Evolutionary conservation across 2,797 vertebrate species (phyloP), one percentile per base, ranked within the genome.

Genomic region (Heteromormyrus szaboi): DNA sequence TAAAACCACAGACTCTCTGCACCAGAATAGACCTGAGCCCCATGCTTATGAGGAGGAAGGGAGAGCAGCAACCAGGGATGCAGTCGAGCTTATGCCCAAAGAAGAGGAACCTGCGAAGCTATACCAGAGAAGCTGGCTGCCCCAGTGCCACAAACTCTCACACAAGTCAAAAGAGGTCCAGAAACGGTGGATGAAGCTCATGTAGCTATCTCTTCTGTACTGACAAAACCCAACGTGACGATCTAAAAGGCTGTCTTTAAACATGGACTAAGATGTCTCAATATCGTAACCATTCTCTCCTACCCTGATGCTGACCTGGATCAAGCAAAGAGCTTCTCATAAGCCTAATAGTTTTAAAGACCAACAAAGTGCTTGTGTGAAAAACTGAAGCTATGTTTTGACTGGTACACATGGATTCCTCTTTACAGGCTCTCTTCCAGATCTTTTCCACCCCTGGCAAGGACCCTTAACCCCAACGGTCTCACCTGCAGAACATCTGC

Each of bases 11-110:
- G 86, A 90, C 89, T 90, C 91, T 92, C 90, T 91, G 92, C 93
- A 92, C 91, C 90, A 92, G 92, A 93, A 92, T 91, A 92, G 91
- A 93, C 92, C 91, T 92, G 91, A 91, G 91, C 91, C 91, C 92
- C 91, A 90, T 88, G 89, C 56, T 89, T 83, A 90, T 84, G 85
- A 89, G 90, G 90, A 89, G 88, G 87, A 92, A 91, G 91, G 89
- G 91, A 87, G 88, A 93, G 92, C 92, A 93, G 92, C 92, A 93
- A 92, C 92, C 91, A 91, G 90, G 91, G 90, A 91, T 68, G 90
- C 89, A 89, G 89, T 56, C 62, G 46, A 90, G 86, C 50, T 1
- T 1, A 6, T 50, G 50, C 56, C 65, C 19, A 51, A 37, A 7
- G 62, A 72, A 22, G 53, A 53, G 81, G 41, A 88, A 68, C 83